Conservation (phyloP, 2,888 invertebrate genomes). For the Conus canariensis region DNA sequence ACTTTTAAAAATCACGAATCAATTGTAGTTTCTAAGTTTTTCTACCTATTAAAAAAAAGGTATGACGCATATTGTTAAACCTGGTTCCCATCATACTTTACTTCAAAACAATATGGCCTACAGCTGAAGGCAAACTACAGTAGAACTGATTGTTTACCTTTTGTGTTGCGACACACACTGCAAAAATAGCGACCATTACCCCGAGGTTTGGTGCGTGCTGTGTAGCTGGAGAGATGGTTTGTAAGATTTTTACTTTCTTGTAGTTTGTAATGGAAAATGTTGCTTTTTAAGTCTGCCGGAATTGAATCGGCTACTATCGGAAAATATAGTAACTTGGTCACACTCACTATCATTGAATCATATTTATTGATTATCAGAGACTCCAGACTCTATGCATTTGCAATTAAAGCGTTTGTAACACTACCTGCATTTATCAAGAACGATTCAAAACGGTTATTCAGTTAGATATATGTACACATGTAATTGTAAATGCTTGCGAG, state of each 20-base stretch:
- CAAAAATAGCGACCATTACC: conserved; percentile 54
- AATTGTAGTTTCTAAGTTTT: neutral
- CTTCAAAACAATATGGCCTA: conserved; percentile 57
- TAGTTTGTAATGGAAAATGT: neutral
- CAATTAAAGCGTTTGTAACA: too few relatives aligned
- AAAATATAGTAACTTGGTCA: too few relatives aligned
- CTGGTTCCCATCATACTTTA: conserved; percentile 48
- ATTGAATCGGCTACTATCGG: neutral
- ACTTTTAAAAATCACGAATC: neutral
- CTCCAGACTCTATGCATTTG: too few relatives aligned
- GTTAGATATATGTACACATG: too few relatives aligned
- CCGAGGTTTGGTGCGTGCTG: conserved; percentile 56
- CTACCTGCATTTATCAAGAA: too few relatives aligned
- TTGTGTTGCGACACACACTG: conserved; percentile 38
- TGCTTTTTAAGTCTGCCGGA: neutral
- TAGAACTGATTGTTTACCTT: conserved; percentile 35
- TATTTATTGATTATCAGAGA: too few relatives aligned
- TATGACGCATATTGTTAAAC: neutral
- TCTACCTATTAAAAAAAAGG: neutral
- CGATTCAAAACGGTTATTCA: too few relatives aligned
- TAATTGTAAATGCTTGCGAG: too few relatives aligned
- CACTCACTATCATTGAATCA: too few relatives aligned
- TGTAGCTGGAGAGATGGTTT: conserved; percentile 57
- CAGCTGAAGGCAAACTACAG: conserved; percentile 24
- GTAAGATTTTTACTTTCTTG: neutral